Conservation (phyloP, 2,888 invertebrate species). For the Hypercompe scribonia region DNA sequence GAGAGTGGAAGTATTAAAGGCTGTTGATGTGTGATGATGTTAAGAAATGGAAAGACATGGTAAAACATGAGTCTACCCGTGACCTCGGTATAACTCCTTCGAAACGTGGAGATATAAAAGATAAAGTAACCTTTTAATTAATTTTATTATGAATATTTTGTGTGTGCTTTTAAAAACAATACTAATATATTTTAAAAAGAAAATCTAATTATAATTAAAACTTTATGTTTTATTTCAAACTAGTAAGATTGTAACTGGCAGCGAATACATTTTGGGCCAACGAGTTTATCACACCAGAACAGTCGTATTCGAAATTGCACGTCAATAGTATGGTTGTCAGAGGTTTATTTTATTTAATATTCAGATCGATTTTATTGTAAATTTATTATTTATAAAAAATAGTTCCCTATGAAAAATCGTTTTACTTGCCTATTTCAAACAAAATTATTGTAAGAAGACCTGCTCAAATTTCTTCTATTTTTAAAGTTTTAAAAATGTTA, state of each 20-base stretch:
- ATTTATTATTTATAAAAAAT: conserved; percentile 60
- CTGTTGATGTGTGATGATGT: too few relatives aligned
- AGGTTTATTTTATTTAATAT: conserved; percentile 58
- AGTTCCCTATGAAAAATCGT: conserved; percentile 64
- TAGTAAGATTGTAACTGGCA: conserved; percentile 8
- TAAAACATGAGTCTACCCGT: too few relatives aligned
- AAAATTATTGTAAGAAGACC: conserved; percentile 72
- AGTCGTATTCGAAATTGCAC: conserved; percentile 37
- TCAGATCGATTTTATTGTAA: conserved; percentile 49
- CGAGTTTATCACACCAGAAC: conserved; percentile 6
- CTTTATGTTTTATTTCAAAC: too few relatives aligned
- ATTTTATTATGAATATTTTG: too few relatives aligned
- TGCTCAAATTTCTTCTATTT: conserved; percentile 34
- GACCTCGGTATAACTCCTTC: too few relatives aligned
- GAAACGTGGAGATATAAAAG: too few relatives aligned
- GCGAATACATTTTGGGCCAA: background rate
- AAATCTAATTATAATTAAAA: too few relatives aligned
- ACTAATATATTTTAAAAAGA: too few relatives aligned
- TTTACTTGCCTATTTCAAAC: conserved; percentile 56
- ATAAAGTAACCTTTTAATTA: too few relatives aligned
- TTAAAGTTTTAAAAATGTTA: conserved; percentile 1
- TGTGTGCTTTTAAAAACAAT: too few relatives aligned
- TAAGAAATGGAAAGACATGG: too few relatives aligned
- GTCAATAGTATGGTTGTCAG: conserved; percentile 58
- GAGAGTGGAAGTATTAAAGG: too few relatives aligned